Evolutionary conservation across 2,113 vertebrate genomes (phyloP).

Genomic region (Xiphophorus couchianus): DNA sequence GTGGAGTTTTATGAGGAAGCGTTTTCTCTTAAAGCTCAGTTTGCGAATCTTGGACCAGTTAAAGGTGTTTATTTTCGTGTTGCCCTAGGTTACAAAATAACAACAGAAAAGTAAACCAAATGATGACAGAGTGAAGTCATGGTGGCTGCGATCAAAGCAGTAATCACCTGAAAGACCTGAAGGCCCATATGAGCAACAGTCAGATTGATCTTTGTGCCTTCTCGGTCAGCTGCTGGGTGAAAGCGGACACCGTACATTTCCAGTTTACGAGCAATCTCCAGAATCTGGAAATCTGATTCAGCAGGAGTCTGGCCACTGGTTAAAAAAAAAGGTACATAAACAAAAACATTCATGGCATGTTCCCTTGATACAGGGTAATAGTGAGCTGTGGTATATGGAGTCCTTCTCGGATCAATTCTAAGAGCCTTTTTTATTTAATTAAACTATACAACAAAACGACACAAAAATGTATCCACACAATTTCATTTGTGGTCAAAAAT

Average conservation of each 20-base stretch:
- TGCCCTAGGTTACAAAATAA: constrained; percentile 78
- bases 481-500: no score
- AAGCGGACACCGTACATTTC: constrained; percentile 97
- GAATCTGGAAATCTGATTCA: constrained; percentile 95
- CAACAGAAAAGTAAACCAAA: neutral
- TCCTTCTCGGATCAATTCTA: no score
- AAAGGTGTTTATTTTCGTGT: constrained; percentile 98
- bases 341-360: neutral
- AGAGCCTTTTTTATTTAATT: no score
- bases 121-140: neutral
- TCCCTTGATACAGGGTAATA: neutral
- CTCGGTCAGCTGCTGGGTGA: constrained; percentile 90
- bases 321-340: neutral
- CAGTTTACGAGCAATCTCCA: constrained; percentile 94
- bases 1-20: constrained; percentile 96
- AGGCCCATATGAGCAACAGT: constrained; percentile 94
- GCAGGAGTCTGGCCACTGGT: constrained; percentile 92
- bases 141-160: neutral
- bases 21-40: constrained; percentile 96
- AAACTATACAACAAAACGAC: no score
- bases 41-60: constrained; percentile 99
- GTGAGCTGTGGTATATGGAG: no score
- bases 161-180: constrained; percentile 94
- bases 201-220: constrained; percentile 93
- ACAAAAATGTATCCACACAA: no score